Base-by-base conservation (phyloP, 2,888 invertebrate species). In the Cistogaster globosa region DNA sequence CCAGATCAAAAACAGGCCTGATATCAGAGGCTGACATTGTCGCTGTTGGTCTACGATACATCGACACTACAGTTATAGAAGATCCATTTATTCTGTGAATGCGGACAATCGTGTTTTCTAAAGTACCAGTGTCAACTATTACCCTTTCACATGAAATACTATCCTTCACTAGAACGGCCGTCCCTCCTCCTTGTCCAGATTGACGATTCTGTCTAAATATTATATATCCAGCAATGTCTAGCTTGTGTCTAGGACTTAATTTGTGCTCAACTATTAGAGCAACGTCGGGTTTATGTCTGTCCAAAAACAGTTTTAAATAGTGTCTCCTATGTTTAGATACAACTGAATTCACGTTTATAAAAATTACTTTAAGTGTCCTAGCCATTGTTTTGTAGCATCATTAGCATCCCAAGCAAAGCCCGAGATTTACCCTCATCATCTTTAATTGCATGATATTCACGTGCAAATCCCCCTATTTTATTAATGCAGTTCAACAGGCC, bases 321-420 rank as follows among this genome's bases (percentile, higher is more conserved):
- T 72, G 48, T 18, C 80, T 51, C 16, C 32, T 80, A 14, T 79
- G 71, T 36, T 22, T 32, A 0, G 71, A 71, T 1, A 72, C 22
- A 1, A 79, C 22, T 0, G 71, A 78, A 16, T 62, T 77, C 1
- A 77, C 67, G 14, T 77, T 77, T 0, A 77, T 38, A 3, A 77
- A 68, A 16, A 77, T 77, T 9, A 67, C 60, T 36, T 77, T 60
- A 11, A 58, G n/a, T n/a, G 32, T 32, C 58, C 58, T 60, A 77
- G 12, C 22, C 69, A 78, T 78, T 11, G 8, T 22, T 14, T 8
- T 32, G 48, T 11, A 78, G 20, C 0, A 16, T 36, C 3, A 68
- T 78, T 8, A 78, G n/a, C 48, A 78, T 53, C 2, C 55, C 69
- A 32, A 77, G 68, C 42, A 68, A 42, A 3, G 69, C 68, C 1